These are phyloP conservation scores for Ceramica pisi DNA, from an alignment of 2,888 invertebrate species.

Conservation along the genomic window DNA sequence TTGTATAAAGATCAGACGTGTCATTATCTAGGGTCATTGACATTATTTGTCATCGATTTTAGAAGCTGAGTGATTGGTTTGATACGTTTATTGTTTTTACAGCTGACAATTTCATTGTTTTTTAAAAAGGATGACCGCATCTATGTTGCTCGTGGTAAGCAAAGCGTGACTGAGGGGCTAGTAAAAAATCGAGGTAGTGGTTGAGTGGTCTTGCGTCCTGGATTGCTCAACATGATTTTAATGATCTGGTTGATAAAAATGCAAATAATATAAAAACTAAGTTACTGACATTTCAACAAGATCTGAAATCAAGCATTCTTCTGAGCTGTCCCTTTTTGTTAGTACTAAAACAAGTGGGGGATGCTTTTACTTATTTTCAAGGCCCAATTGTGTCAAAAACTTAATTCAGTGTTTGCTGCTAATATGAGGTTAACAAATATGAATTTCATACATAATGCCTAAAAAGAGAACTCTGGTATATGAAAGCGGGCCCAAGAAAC, in stretches of 20 bases:
- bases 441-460: too few relatives aligned
- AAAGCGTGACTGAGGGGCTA: conserved; percentile 2
- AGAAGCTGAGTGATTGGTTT: conserved; percentile 38
- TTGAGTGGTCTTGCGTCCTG: neutral
- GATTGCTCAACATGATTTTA: neutral
- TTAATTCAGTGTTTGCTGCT: too few relatives aligned
- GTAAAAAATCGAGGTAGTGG: conserved; percentile 12
- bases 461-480: too few relatives aligned
- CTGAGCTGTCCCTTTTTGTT: neutral
- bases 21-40: conserved; percentile 62
- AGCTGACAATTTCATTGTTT: conserved; percentile 34
- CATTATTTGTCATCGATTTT: conserved; percentile 56
- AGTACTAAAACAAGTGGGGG: neutral
- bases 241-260: neutral
- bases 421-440: too few relatives aligned
- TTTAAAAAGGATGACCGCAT: conserved; percentile 32
- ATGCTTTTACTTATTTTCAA: too few relatives aligned
- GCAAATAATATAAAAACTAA: neutral
- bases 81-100: conserved; percentile 38
- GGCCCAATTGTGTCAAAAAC: too few relatives aligned
- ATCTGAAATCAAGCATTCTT: neutral
- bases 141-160: conserved; percentile 1
- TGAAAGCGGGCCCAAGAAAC: neutral
- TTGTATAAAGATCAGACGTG: conserved; percentile 59
- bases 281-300: neutral